Evolutionary conservation across 1,140 invertebrate species (phyloP), one percentile per base, ranked within the genome.

Genomic region (Orussus abietinus): DNA sequence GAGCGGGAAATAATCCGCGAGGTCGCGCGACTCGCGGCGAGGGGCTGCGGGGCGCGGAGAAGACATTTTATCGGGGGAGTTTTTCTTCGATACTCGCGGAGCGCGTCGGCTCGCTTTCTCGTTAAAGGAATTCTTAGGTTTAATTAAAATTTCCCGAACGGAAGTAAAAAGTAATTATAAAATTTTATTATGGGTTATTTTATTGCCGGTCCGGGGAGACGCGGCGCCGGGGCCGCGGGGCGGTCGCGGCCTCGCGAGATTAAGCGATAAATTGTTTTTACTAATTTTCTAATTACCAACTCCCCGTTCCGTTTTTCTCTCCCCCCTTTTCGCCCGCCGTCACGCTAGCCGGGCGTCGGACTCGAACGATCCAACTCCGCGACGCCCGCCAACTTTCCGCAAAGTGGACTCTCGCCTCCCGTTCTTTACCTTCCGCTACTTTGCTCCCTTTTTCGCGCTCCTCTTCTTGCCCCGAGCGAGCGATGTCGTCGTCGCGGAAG

Each of bases 161-260:
- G 59, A 62, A 55, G 58, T 64, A 63, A 64, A 62, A 66, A 64
- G 62, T 62, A 66, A 66, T 64, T 66, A 66, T 64, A 64, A 64
- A 59, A 64, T 66, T 66, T 66, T 66, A 66, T 64, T 64, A 53
- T 55, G 48, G 53, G 31, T 49, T 55, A 55, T 59, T 59, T 61
- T 42, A 48, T 42, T 45, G 50, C 18, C 6, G 28, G 4, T 19
- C 34, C 37, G 40, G 10, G 31, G 31, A 32, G 31, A 32, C n/a
- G n/a, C 41, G 40, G 34, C 47, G 44, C 49, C 47, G 46, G 46
- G 42, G 36, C 42, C 45, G 36, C 37, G 35, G 38, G 46, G 49
- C 47, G 53, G 51, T 49, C 43, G 22, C 47, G 47, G 43, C 49
- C 46, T 47, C 49, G 55, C 54, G 48, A 66, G 59, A 64, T 63